Percentiles rank a stretch among this genome's conserved stretches.
Conservation (phyloP, 2,113 vertebrate species). For the Laterallus jamaicensis region DNA sequence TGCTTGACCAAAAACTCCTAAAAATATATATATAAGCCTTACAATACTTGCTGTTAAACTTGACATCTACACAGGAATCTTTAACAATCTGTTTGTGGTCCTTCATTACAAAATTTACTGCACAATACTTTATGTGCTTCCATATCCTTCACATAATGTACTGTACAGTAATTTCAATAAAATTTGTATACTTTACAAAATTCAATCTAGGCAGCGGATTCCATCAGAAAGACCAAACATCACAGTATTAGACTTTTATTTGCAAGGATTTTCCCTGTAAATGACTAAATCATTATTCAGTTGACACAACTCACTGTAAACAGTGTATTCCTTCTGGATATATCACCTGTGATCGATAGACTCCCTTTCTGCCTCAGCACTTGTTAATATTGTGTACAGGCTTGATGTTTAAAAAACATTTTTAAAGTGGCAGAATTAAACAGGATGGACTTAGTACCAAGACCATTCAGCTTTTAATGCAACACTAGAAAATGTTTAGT, state of each 20-base stretch:
- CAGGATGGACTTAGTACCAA: slow-evolving; percentile 21
- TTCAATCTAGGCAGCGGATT: slow-evolving; percentile 10
- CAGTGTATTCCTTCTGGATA: slow-evolving; percentile 54
- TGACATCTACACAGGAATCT: slow-evolving; percentile 37
- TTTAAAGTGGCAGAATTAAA: slow-evolving; percentile 51
- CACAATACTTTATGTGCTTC: slow-evolving; percentile 62
- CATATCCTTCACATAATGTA: slow-evolving; percentile 59
- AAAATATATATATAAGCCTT: slow-evolving; percentile 31
- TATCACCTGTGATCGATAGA: slow-evolving; percentile 63
- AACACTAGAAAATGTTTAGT: slow-evolving; percentile 18
- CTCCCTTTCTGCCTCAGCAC: slow-evolving; percentile 22
- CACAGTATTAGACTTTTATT: slow-evolving; percentile 32
- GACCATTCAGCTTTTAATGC: slow-evolving; percentile 23
- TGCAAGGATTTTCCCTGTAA: slow-evolving; percentile 55
- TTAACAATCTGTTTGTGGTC: slow-evolving; percentile 58
- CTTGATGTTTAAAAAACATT: slow-evolving; percentile 36
- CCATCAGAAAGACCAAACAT: background rate
- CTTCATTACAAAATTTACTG: slow-evolving; percentile 67
- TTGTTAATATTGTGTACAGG: slow-evolving; percentile 25
- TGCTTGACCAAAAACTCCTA: slow-evolving; percentile 54
- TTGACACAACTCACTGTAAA: slow-evolving; percentile 50
- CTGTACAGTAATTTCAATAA: slow-evolving; percentile 62
- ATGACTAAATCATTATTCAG: slow-evolving; percentile 51
- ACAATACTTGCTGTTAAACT: slow-evolving; percentile 54
- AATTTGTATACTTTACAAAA: slow-evolving; percentile 56